Evolutionary conservation across 2,113 vertebrate genomes (phyloP), one percentile per base, ranked within the genome.

Genomic region (Trematocara nigrifrons): DNA sequence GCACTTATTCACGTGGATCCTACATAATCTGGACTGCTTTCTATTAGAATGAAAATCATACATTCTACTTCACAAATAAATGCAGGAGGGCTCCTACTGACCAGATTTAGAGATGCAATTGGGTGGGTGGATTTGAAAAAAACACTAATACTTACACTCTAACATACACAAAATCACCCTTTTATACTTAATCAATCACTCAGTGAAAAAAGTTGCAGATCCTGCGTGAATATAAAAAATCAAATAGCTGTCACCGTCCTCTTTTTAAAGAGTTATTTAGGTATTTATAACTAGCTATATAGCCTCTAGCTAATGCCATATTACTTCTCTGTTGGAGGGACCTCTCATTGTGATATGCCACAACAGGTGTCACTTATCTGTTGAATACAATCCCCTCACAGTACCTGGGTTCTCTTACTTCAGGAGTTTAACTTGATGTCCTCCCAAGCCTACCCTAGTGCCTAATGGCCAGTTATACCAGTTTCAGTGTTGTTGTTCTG

Each of bases 341-440:
- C 16, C 10, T 84, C 31, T 56, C 3, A 49, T 15, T 76, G 33
- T 54, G 53, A 86, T 47, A 6, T 18, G 15, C 20, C 15, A 78
- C 76, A 88, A 81, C 80, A 83, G 88, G 76, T 86, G 88, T 20
- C 51, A 10, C 11, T 92, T 77, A 86, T 82, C 49, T 86, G 82
- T 90, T n/a, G 5, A 57, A 61, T 61, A 81, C 52, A 61, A 29
- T 74, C 42, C 42, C 69, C 42, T 2, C 11, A 40, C 0, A 4
- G 40, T 74, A 26, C 42, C 69, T 61, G 78, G 51, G 57, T 61
- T 69, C 6, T 42, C 42, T 71, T 49, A 59, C 49, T 40, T 49
- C 47, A 61, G 53, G n/a, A 6, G 9, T 71, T 20, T 66, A 79
- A 81, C 66, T 35, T 22, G 49, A 83, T 6, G 6, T 33, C 11